Evolutionary conservation across 2,888 invertebrate species (phyloP).

Genomic region (Pocota personata): DNA sequence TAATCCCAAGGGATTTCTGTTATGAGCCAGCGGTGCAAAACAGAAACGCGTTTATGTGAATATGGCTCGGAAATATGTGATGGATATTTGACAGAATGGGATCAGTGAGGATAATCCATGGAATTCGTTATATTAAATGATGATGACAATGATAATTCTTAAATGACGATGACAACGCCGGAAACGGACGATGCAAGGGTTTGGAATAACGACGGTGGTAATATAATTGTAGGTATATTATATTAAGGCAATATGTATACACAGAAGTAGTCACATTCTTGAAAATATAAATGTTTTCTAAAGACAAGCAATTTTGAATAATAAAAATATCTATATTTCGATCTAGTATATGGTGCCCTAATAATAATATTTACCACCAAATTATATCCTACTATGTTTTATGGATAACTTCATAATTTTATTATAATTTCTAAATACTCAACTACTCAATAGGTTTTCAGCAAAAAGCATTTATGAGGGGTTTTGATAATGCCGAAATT

Average conservation of each 20-base stretch:
- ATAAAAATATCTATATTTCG: no score
- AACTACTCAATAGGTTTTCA: no score
- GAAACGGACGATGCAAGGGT: slow-evolving; percentile 18
- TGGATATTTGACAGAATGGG: slow-evolving; percentile 75
- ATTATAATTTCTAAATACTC: no score
- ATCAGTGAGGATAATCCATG: slow-evolving; percentile 74
- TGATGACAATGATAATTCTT: slow-evolving; percentile 70
- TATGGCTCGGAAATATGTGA: slow-evolving; percentile 65
- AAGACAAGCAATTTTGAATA: no score
- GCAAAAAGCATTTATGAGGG: no score
- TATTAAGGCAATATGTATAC: background rate
- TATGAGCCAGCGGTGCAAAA: slow-evolving; percentile 50
- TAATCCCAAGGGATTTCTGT: slow-evolving; percentile 62
- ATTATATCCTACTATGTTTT: no score
- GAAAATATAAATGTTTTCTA: no score
- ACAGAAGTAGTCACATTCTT: background rate
- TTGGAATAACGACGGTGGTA: background rate
- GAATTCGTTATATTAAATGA: slow-evolving; percentile 71
- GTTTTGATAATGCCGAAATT: no score
- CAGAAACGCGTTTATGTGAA: slow-evolving; percentile 61
- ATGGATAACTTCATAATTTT: no score
- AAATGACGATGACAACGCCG: slow-evolving; percentile 35
- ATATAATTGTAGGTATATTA: background rate
- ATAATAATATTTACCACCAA: no score
- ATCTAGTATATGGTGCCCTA: no score